Evolutionary conservation across 2,113 vertebrate genomes (phyloP).

Genomic region (Dicerorhinus sumatrensis): DNA sequence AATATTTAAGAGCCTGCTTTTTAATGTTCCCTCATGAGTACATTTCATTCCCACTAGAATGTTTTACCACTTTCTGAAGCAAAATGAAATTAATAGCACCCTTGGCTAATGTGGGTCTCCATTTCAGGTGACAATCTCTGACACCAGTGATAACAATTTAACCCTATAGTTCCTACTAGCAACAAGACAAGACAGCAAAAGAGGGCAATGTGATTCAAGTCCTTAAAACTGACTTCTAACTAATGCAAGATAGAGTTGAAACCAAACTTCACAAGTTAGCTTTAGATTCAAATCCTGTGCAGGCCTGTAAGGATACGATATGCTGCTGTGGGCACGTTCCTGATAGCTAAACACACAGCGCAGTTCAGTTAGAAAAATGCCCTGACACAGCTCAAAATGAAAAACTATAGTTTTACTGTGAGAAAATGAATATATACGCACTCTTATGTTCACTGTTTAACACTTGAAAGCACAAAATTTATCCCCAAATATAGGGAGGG

Average conservation of each 20-base stretch:
- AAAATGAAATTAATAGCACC: background rate
- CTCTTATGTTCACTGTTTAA: slow-evolving; percentile 74
- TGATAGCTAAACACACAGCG: background rate
- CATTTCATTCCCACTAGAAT: background rate
- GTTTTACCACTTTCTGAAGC: background rate
- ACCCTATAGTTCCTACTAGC: background rate
- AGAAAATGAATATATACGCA: slow-evolving; percentile 77
- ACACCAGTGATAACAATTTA: background rate
- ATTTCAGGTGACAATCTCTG: background rate
- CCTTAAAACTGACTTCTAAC: background rate
- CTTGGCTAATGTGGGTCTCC: background rate
- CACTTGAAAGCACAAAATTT: slow-evolving; percentile 83
- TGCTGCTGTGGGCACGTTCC: background rate
- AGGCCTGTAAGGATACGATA: background rate
- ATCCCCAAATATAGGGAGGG: slow-evolving; percentile 61
- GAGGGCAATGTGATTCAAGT: background rate
- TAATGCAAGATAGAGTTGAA: background rate
- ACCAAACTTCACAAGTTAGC: background rate
- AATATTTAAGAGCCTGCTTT: background rate
- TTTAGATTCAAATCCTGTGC: background rate
- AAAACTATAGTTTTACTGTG: slow-evolving; percentile 75
- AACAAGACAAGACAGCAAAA: background rate
- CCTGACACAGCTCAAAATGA: background rate
- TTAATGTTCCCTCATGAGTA: background rate
- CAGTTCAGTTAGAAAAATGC: background rate